phyloP scores from a whole-genome alignment of 1,140 invertebrate species.

The Ditylenchus dipsaci region DNA sequence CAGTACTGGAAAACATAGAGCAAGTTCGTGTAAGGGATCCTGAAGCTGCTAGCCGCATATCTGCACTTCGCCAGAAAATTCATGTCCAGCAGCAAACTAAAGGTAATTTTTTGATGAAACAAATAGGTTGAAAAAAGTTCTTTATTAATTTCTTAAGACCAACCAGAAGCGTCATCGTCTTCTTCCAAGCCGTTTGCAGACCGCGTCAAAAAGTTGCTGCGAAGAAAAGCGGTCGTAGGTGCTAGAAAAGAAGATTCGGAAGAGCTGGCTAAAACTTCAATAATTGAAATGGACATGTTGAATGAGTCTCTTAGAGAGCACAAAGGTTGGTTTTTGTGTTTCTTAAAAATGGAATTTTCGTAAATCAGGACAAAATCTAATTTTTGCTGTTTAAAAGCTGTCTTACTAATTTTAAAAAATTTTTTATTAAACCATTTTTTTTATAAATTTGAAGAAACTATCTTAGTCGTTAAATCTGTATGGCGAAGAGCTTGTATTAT shows the following conservation, averaged over 20 bases:
- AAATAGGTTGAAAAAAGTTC: too few relatives aligned
- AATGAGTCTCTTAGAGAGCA: conserved; percentile 17
- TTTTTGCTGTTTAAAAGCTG: too few relatives aligned
- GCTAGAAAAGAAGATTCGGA: conserved; percentile 33
- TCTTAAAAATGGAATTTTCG: too few relatives aligned
- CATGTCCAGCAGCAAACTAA: conserved; percentile 15
- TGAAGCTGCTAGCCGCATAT: not conserved
- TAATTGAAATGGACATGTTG: conserved; percentile 32
- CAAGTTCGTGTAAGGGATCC: not conserved
- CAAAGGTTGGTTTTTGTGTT: conserved; percentile 3
- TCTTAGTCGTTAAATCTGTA: too few relatives aligned
- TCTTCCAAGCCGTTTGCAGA: conserved; percentile 6
- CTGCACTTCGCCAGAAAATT: conserved; percentile 7
- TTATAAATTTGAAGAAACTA: too few relatives aligned
- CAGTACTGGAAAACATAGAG: not conserved
- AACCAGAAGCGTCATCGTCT: not conserved
- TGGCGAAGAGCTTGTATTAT: too few relatives aligned
- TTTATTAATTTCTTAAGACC: not conserved
- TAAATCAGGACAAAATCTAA: too few relatives aligned
- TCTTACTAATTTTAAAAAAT: too few relatives aligned
- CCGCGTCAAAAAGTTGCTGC: conserved; percentile 23
- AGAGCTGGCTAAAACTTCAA: conserved; percentile 32
- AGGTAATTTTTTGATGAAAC: not conserved
- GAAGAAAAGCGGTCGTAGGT: conserved; percentile 29
- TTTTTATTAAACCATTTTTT: too few relatives aligned